Evolutionary conservation across 2,888 invertebrate species (phyloP).

Genomic region (Cylloceria caligata): DNA sequence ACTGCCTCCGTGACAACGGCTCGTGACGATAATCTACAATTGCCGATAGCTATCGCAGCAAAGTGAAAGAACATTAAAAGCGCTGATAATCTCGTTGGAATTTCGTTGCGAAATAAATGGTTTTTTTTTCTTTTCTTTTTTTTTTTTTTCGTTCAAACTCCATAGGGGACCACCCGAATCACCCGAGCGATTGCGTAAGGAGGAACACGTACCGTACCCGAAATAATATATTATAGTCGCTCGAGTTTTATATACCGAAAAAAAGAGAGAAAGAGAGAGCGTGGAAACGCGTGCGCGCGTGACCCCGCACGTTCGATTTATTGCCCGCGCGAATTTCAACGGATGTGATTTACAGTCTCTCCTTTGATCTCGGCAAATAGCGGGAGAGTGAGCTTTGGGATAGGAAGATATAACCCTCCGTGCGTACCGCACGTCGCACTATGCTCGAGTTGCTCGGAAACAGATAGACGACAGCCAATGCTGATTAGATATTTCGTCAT

Average conservation of each 20-base stretch:
- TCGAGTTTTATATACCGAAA: slow-evolving; percentile 20
- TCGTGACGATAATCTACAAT: slow-evolving; percentile 28
- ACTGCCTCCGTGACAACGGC: slow-evolving; percentile 29
- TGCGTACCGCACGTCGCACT: not conserved
- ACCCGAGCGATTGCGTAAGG: slow-evolving; percentile 55
- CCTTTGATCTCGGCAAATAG: slow-evolving; percentile 68
- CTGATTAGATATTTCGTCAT: slow-evolving; percentile 56
- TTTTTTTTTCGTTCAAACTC: slow-evolving; percentile 23
- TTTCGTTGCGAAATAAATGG: slow-evolving; percentile 13
- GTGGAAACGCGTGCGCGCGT: slow-evolving; percentile 24
- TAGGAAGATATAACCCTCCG: not conserved
- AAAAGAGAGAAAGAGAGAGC: slow-evolving; percentile 8
- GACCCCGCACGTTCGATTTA: slow-evolving; percentile 57
- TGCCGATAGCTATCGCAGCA: slow-evolving; percentile 17
- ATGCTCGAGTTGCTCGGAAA: not conserved
- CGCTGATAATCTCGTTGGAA: not conserved
- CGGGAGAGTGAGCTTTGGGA: slow-evolving; percentile 37
- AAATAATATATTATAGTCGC: slow-evolving; percentile 18
- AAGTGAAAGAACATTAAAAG: slow-evolving; percentile 27
- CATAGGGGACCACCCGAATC: slow-evolving; percentile 61
- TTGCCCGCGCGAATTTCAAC: slow-evolving; percentile 65
- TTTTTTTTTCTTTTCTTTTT: not conserved
- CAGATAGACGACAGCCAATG: slow-evolving; percentile 50
- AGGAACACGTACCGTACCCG: not conserved
- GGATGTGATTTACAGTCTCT: slow-evolving; percentile 67